These are phyloP conservation scores for Vanessa tameamea DNA, from an alignment of 1,140 invertebrate species.

Conservation along the genomic window DNA sequence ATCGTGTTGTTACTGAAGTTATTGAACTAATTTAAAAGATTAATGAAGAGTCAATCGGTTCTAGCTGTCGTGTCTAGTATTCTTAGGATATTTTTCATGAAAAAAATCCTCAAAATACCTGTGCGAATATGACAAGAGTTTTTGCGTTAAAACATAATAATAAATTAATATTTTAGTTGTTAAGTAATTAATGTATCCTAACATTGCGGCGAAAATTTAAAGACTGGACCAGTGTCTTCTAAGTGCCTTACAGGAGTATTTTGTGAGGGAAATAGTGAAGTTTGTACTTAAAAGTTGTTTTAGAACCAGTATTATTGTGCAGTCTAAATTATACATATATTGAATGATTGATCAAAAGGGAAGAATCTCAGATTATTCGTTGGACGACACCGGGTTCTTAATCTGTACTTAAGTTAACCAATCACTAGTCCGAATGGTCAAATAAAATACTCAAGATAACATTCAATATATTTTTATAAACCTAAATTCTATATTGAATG, in stretches of 20 bases:
- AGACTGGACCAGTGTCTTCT: conserved; percentile 53
- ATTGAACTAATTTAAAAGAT: conserved; percentile 34
- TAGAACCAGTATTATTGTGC: conserved; percentile 49
- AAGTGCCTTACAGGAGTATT: conserved; percentile 46
- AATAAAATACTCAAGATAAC: conserved; percentile 40
- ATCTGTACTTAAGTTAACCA: conserved; percentile 55
- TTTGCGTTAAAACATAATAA: conserved; percentile 67
- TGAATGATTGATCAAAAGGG: conserved; percentile 24
- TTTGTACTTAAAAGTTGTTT: conserved; percentile 50
- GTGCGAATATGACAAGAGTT: conserved; percentile 57
- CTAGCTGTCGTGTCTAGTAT: conserved; percentile 54
- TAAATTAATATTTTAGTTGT: conserved; percentile 65
- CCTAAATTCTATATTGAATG: conserved; percentile 8
- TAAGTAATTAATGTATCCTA: conserved; percentile 68
- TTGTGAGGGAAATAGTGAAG: conserved; percentile 39
- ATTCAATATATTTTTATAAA: conserved; percentile 13
- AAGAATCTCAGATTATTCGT: conserved; percentile 38
- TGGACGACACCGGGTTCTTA: conserved; percentile 30
- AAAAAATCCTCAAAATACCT: conserved; percentile 29
- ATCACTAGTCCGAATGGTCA: conserved; percentile 48
- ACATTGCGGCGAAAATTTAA: conserved; percentile 52
- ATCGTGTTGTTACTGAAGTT: conserved; percentile 31
- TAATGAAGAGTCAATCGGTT: conserved; percentile 55
- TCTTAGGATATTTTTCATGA: conserved; percentile 35
- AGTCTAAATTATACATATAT: conserved; percentile 18